phyloP scores from a whole-genome alignment of 2,888 invertebrate species.

The Ormyrus thymus region DNA sequence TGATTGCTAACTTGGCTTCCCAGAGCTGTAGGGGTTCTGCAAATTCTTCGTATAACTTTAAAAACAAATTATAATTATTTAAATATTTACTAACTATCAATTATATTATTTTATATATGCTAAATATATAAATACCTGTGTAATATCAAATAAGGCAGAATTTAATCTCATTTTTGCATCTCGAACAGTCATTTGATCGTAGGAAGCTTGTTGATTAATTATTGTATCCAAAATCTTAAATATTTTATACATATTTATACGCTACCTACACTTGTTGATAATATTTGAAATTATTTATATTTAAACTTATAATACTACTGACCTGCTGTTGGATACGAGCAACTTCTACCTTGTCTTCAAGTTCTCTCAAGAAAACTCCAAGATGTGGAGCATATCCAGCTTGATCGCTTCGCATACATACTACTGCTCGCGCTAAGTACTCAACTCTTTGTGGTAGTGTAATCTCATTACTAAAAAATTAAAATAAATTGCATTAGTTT shows the following conservation, averaged over 20 bases:
- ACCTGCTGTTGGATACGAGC: slow-evolving; percentile 86
- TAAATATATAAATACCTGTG: slow-evolving; percentile 78
- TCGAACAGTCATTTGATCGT: slow-evolving; percentile 65
- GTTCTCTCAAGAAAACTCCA: slow-evolving; percentile 88
- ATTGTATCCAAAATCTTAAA: slow-evolving; percentile 81
- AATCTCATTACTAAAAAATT: slow-evolving; percentile 80
- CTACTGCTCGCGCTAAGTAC: slow-evolving; percentile 94
- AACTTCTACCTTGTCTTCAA: slow-evolving; percentile 96
- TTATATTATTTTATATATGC: not conserved
- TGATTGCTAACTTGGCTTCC: slow-evolving; percentile 95
- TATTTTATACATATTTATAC: too few species aligned
- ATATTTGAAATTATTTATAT: slow-evolving; percentile 22
- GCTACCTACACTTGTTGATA: slow-evolving; percentile 14
- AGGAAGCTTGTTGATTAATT: slow-evolving; percentile 74
- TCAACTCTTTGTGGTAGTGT: slow-evolving; percentile 88
- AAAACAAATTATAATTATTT: not conserved
- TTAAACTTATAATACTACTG: not conserved
- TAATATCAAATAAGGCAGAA: slow-evolving; percentile 89
- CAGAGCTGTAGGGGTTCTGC: slow-evolving; percentile 92
- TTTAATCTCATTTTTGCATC: slow-evolving; percentile 85
- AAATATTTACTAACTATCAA: not conserved
- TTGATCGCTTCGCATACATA: slow-evolving; percentile 94
- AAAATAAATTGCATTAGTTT: not conserved
- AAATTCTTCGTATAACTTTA: slow-evolving; percentile 84
- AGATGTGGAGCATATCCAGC: slow-evolving; percentile 83